Evolutionary conservation across 2,113 vertebrate species (phyloP).

Genomic region (Martes martes): DNA sequence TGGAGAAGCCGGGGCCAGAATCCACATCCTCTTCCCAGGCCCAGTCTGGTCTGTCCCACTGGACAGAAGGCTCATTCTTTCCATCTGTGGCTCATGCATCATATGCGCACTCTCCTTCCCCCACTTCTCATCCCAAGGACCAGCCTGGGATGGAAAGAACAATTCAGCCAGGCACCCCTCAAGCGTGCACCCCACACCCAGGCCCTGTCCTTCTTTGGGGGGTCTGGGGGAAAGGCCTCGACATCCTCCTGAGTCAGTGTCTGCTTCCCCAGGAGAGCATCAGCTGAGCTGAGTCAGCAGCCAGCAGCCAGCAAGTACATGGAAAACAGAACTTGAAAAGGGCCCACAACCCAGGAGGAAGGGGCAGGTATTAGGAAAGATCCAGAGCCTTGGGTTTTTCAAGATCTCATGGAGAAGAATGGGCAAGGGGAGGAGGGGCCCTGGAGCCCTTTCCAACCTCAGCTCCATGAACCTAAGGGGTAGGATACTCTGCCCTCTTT

Average conservation of each 20-base stretch:
- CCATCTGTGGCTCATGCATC: not conserved
- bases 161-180: not conserved
- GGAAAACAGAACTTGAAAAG: not conserved
- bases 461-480: not conserved
- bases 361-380: not conserved
- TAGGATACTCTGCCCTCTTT: not conserved
- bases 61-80: slow-evolving; percentile 10
- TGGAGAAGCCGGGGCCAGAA: not conserved
- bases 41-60: not conserved
- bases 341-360: not conserved
- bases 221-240: not conserved
- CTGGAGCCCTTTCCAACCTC: not conserved
- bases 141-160: slow-evolving; percentile 2
- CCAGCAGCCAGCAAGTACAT: not conserved
- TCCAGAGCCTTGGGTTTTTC: not conserved
- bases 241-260: slow-evolving; percentile 21
- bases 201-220: not conserved
- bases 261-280: not conserved
- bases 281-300: slow-evolving; percentile 49
- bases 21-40: not conserved
- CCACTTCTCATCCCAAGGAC: not conserved
- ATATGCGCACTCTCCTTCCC: not conserved
- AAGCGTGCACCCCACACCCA: not conserved
- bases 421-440: fast-evolving
- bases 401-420: not conserved